A percentile compares a stretch with the other conserved stretches of the same genome.
phyloP scores from a whole-genome alignment of 2,888 invertebrate genomes.

The Thereva unica region DNA sequence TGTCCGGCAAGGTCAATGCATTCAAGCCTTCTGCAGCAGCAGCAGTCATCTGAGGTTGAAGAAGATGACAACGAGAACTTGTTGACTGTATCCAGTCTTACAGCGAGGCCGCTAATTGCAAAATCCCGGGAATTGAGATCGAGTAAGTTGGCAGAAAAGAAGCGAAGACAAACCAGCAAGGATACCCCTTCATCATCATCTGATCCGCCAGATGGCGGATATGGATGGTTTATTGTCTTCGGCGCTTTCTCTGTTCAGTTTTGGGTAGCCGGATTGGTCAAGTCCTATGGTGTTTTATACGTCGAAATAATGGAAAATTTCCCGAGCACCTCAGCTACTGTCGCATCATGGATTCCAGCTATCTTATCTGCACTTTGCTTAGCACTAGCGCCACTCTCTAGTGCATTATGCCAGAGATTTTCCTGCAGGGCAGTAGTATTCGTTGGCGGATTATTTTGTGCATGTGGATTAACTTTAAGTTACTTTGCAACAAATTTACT shows the following conservation, averaged over 20 bases:
- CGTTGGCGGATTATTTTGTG: constrained; percentile 73
- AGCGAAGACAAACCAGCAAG: constrained; percentile 39
- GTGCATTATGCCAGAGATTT: constrained; percentile 72
- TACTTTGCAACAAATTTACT: constrained; percentile 72
- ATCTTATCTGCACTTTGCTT: constrained; percentile 75
- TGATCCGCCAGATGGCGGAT: constrained; percentile 72
- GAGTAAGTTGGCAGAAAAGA: constrained; percentile 46
- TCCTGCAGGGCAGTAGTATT: constrained; percentile 73
- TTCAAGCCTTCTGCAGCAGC: constrained; percentile 57
- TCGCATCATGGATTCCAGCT: constrained; percentile 81
- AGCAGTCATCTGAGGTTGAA: constrained; percentile 61
- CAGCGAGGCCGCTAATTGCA: constrained; percentile 72
- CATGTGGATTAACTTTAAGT: constrained; percentile 69
- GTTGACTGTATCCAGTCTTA: constrained; percentile 72
- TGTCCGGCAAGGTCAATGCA: constrained; percentile 54
- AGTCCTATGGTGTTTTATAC: constrained; percentile 79
- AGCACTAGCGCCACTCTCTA: constrained; percentile 75
- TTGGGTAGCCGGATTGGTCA: constrained; percentile 79
- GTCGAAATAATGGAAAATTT: constrained; percentile 81
- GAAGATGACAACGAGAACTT: constrained; percentile 73
- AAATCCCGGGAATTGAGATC: constrained; percentile 67
- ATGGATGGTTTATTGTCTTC: constrained; percentile 77
- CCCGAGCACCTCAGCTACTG: constrained; percentile 72
- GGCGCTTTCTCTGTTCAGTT: constrained; percentile 81
- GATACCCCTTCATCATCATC: constrained; percentile 47